Percentiles rank a stretch among this genome's conserved stretches.
phyloP scores from a whole-genome alignment of 2,888 invertebrate species.

The Aleiodes alternator region DNA sequence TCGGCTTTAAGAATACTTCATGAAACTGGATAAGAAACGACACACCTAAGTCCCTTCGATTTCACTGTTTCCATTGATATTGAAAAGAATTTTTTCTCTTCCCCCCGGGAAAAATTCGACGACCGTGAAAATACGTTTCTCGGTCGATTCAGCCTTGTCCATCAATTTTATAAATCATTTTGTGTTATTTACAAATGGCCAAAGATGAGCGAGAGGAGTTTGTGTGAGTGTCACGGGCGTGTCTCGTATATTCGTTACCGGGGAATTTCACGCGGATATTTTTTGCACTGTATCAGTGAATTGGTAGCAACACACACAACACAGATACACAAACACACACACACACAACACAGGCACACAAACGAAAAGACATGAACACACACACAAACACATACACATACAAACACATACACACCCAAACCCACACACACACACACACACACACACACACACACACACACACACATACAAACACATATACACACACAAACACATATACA shows the following conservation, averaged over 20 bases:
- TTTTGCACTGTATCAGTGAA: slow-evolving; percentile 23
- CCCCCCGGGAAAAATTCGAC: slow-evolving; percentile 10
- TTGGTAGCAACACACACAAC: background rate
- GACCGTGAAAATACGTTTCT: slow-evolving; percentile 13
- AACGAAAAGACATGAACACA: too few relatives aligned
- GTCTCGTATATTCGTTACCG: slow-evolving; percentile 20
- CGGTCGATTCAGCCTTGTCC: background rate
- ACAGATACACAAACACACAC: background rate
- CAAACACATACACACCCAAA: too few relatives aligned
- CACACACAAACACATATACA: too few relatives aligned
- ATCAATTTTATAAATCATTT: slow-evolving; percentile 2
- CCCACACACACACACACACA: too few relatives aligned
- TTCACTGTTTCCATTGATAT: slow-evolving; percentile 46
- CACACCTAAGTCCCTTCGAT: slow-evolving; percentile 42
- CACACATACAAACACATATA: too few relatives aligned
- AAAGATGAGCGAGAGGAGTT: background rate
- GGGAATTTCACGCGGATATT: slow-evolving; percentile 36
- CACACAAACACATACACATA: too few relatives aligned
- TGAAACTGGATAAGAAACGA: slow-evolving; percentile 3
- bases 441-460: too few relatives aligned
- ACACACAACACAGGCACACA: too few relatives aligned
- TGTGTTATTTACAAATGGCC: background rate
- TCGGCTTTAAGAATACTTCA: slow-evolving; percentile 38
- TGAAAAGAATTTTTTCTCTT: slow-evolving; percentile 28
- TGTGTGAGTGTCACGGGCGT: slow-evolving; percentile 39